A percentile compares a stretch with the other conserved stretches of the same genome.
Conservation (phyloP, 2,888 invertebrate genomes). For the Melipona bicolor region DNA sequence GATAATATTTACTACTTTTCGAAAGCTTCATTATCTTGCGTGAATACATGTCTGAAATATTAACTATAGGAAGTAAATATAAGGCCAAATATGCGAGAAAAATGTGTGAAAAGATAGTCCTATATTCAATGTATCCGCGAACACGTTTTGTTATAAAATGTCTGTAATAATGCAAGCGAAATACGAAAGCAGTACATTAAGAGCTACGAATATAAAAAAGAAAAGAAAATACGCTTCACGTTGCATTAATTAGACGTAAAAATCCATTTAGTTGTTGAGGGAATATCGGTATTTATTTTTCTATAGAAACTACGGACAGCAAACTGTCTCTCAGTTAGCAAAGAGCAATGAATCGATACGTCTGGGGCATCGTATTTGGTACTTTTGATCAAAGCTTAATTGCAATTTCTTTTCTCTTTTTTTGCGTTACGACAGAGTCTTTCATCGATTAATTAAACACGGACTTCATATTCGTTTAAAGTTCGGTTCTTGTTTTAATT, state of each 20-base stretch:
- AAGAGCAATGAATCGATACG: background rate
- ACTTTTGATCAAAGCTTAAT: background rate
- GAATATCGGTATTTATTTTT: background rate
- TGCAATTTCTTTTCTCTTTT: background rate
- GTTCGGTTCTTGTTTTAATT: background rate
- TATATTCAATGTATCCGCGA: background rate
- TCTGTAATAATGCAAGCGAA: background rate
- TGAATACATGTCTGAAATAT: too few relatives aligned
- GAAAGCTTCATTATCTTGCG: too few relatives aligned
- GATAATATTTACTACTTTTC: too few relatives aligned
- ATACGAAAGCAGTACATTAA: background rate
- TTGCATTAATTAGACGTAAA: conserved; percentile 8
- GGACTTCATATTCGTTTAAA: background rate
- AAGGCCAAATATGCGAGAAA: too few relatives aligned
- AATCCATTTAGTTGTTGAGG: conserved; percentile 5
- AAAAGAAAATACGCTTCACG: background rate
- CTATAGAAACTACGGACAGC: background rate
- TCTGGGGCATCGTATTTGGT: background rate
- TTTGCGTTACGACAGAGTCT: background rate
- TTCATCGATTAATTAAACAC: background rate
- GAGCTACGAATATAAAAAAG: conserved; percentile 15
- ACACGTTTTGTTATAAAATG: background rate
- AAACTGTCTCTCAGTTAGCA: background rate
- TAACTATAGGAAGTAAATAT: too few relatives aligned
- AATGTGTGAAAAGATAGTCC: background rate